Evolutionary conservation across 2,888 invertebrate species (phyloP), one percentile per base, ranked within the genome.

Genomic region (Gari tellinella): DNA sequence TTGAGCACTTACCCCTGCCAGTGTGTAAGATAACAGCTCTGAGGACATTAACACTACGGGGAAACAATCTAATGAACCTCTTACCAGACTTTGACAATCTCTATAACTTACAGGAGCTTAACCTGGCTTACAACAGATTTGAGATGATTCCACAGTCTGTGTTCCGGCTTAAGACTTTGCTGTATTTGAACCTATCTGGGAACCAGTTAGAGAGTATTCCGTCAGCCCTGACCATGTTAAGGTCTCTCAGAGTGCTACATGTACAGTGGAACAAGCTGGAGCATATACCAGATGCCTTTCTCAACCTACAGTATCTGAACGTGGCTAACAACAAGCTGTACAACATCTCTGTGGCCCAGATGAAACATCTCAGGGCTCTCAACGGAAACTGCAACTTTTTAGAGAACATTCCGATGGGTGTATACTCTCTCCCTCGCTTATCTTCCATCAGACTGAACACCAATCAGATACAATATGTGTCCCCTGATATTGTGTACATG

Each of bases 1-100:
- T 91, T 67, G 90, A 90, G 58, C 87, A 89, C 56, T 73, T 89
- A 2, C 85, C 87, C 0, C 69, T 90, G 31, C 90, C 86, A 4
- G 80, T 89, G 14, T 85, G 87, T 64, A 82, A 84, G 25, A 72
- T 89, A 48, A 70, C 80, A 17, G 82, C 87, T 10, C 72, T 89
- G 2, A 68, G 70, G 41, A 74, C 79, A 21, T 69, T 89, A 10
- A 85, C 86, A 41, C 46, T 87, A 7, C 63, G 82, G 23, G 81
- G 83, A 21, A 91, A 91, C 72, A 77, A 84, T 21, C 77, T 91
- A 0, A 74, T 80, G 21, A 84, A 79, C 55, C 73, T 91, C 3
- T 85, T 91, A 2, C 80, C 84, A 15, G 89, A 90, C 51, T 86
- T 91, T 61, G 87, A 89, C 46, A 64, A 83, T 26, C 72, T 91